Base-by-base conservation (phyloP, 2,888 invertebrate species). In the Anagyrus pseudococci region DNA sequence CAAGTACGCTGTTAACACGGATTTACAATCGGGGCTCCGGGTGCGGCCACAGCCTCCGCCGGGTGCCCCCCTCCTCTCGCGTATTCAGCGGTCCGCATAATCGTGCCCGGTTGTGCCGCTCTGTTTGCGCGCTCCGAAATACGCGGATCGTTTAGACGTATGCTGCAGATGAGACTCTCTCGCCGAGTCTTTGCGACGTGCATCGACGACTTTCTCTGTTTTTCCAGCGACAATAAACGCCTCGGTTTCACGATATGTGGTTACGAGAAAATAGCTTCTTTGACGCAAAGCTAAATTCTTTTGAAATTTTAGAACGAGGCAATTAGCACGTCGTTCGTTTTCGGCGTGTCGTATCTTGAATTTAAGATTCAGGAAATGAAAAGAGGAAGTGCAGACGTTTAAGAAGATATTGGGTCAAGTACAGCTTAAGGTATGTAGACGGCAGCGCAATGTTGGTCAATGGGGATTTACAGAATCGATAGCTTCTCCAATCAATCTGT, bases 1-100 rank as follows among this genome's bases (percentile, higher is more conserved):
- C 64, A 64, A 64, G 64, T 64, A 59, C 59, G 59, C 55, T 64
- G 64, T 64, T 64, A 64, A 59, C 64, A 64, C 64, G 46, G 64
- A 64, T 64, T 64, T 64, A 64, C 58, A 62, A 62, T 58, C 58
- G 33, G 62, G 57, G 25, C 47, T 26, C 10, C 29, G 29, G 10
- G 29, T 4, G 10, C 29, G 6, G 29, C 6, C 29, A 29, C 29
- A 29, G 10, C 29, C 10, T 10, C 6, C 29, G 10, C 29, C 4
- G 29, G 29, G 29, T 29, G 29, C 6, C 29, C 29, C 29, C 4
- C 29, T 29, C 6, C 40, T 20, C 25, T 48, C 41, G 41, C 40
- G 40, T 57, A 57, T 57, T 57, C 48, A 44, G 33, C 26, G 19
- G 4, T 15, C 10, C 57, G 56, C 55, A 69, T 68, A 66, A n/a